A percentile compares a stretch with the other conserved stretches of the same genome.
These are phyloP conservation scores for Caenorhabditis sp. DNA, from an alignment of 2,888 invertebrate species.

Conservation along the genomic window DNA sequence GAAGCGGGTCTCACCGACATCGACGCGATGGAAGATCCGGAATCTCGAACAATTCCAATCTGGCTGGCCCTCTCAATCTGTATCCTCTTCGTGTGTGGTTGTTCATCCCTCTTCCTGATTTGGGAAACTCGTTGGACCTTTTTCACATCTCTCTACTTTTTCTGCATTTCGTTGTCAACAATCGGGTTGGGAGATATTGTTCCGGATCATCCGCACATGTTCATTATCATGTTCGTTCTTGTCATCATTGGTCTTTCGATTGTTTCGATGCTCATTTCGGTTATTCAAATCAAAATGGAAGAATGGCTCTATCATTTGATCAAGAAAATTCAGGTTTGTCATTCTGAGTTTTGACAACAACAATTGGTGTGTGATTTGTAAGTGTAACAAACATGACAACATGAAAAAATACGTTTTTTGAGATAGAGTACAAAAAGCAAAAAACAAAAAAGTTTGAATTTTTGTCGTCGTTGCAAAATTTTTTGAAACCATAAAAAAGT, in stretches of 20 bases:
- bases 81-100: conserved; percentile 84
- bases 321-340: conserved; percentile 55
- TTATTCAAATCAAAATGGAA: conserved; percentile 77
- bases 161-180: conserved; percentile 94
- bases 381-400: not conserved
- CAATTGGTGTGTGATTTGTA: not conserved
- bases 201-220: conserved; percentile 81
- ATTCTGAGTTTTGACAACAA: not conserved
- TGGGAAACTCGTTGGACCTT: conserved; percentile 82
- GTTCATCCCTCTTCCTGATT: conserved; percentile 79
- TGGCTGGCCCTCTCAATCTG: conserved; percentile 86
- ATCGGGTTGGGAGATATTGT: conserved; percentile 79
- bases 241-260: conserved; percentile 91
- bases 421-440: not conserved
- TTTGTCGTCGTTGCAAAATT: too few relatives aligned
- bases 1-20: conserved; percentile 6
- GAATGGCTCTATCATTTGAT: conserved; percentile 69
- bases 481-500: too few relatives aligned
- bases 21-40: conserved; percentile 23
- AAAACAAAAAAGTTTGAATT: not conserved
- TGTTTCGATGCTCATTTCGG: conserved; percentile 96
- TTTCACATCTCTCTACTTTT: conserved; percentile 93
- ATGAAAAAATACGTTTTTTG: too few relatives aligned
- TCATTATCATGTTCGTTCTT: conserved; percentile 91
- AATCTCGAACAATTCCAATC: conserved; percentile 77